Percentiles rank a stretch among this genome's conserved stretches.
These are phyloP conservation scores for Melanocharis versteri DNA, from an alignment of 2,113 vertebrate species.

Conservation along the genomic window DNA sequence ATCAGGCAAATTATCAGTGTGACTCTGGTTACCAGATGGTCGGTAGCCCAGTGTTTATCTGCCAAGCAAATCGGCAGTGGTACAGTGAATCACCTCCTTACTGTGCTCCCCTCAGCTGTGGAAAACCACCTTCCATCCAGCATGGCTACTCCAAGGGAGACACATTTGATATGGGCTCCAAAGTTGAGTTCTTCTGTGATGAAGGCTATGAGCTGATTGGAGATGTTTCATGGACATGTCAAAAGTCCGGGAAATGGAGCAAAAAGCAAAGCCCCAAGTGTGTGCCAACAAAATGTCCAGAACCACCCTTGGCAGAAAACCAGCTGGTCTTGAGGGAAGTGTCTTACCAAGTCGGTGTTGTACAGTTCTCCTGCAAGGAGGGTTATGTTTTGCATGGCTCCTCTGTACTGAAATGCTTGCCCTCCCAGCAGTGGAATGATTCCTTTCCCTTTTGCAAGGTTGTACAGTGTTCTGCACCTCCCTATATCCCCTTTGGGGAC, in stretches of 20 bases:
- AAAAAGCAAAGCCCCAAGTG: conserved; percentile 81
- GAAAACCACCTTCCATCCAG: conserved; percentile 80
- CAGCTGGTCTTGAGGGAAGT: conserved; percentile 85
- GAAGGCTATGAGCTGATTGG: conserved; percentile 90
- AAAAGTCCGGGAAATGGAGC: conserved; percentile 89
- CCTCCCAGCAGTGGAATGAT: conserved; percentile 89
- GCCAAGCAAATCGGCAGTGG: conserved; percentile 94
- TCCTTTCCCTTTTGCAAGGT: conserved; percentile 89
- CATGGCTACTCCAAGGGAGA: conserved; percentile 82
- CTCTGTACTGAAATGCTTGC: conserved; percentile 82
- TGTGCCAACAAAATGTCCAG: conserved; percentile 86
- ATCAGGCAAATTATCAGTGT: conserved; percentile 83
- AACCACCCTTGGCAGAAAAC: conserved; percentile 88
- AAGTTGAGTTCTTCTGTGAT: conserved; percentile 87
- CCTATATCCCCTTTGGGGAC: conserved; percentile 85
- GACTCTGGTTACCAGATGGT: conserved; percentile 81
- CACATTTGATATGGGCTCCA: conserved; percentile 85
- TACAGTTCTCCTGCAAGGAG: conserved; percentile 88
- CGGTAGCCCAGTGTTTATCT: conserved; percentile 81
- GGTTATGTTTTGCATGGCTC: conserved; percentile 86
- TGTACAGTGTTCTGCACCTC: conserved; percentile 83
- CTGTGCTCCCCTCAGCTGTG: conserved; percentile 87
- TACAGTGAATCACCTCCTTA: conserved; percentile 79
- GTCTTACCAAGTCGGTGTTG: conserved; percentile 78
- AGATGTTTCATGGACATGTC: conserved; percentile 86